phyloP scores from a whole-genome alignment of 2,113 vertebrate species.

The Salvelinus namaycush region DNA sequence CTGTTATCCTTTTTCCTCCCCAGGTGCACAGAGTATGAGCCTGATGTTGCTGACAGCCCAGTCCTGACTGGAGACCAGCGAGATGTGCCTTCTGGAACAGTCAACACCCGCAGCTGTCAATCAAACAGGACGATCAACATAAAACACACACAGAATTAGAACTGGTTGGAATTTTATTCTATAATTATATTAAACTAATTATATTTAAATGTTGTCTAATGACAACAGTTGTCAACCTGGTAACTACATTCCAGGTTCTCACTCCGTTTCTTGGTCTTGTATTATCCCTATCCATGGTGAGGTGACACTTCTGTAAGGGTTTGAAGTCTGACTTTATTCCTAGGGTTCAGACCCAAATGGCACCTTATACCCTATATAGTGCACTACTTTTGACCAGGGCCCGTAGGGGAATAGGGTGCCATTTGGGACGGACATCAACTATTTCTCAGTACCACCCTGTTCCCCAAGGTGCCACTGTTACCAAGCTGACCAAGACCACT shows the following conservation, averaged over 20 bases:
- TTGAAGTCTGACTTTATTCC: neutral
- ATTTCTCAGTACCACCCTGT: neutral
- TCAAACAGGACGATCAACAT: constrained; percentile 9
- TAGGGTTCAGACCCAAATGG: neutral
- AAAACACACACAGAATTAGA: neutral
- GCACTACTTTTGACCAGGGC: neutral
- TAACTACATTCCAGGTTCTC: constrained; percentile 8
- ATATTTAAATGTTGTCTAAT: neutral
- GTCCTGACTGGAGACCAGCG: constrained; percentile 38
- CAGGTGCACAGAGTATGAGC: constrained; percentile 34
- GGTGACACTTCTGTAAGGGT: neutral
- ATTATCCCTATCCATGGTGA: neutral
- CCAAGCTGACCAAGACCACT: constrained; percentile 10
- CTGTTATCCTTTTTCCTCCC: constrained; percentile 3
- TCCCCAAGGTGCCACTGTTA: constrained; percentile 44
- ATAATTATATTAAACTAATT: neutral
- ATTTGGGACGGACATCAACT: too few species aligned
- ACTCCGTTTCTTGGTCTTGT: neutral
- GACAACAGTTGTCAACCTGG: neutral
- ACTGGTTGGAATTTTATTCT: neutral
- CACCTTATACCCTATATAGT: neutral
- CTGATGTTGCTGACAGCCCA: constrained; percentile 35
- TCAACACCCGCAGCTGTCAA: constrained; percentile 33
- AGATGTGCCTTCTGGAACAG: constrained; percentile 50
- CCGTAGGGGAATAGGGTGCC: too few species aligned